Percentiles rank a stretch among this genome's conserved stretches.
Conservation (phyloP, 2,797 vertebrate genomes). For the Choloepus didactylus region DNA sequence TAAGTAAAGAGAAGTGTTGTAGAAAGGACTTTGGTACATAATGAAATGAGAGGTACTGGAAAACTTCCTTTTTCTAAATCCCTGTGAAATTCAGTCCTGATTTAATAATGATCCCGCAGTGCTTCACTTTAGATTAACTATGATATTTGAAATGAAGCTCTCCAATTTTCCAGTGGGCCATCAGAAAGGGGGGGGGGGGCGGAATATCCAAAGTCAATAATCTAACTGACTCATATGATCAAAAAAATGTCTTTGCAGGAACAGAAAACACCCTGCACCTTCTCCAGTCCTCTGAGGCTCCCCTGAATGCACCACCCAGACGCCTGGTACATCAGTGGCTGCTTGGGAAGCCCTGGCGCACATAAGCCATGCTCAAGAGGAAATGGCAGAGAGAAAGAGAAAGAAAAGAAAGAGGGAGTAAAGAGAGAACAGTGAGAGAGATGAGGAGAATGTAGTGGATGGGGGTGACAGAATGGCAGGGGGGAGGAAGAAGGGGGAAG, state of each 20-base stretch:
- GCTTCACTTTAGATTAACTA: neutral
- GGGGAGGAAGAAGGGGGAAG: too few species aligned
- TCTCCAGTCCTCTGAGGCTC: neutral
- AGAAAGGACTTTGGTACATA: too few species aligned
- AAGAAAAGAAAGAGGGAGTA: neutral
- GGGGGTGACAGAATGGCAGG: too few species aligned
- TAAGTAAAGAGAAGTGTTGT: too few species aligned
- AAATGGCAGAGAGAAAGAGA: neutral
- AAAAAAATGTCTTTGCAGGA: neutral
- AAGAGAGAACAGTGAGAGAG: neutral
- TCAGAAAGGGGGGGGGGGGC: neutral
- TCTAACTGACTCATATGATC: neutral
- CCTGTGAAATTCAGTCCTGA: neutral
- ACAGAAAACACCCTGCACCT: neutral
- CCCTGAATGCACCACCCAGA: accelerated
- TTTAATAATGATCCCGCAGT: neutral
- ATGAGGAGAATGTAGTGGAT: accelerated
- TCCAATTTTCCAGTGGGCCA: too few species aligned
- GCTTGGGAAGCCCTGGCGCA: neutral
- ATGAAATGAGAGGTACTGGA: neutral
- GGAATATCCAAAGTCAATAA: neutral
- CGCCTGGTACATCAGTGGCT: neutral
- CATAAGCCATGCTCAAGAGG: neutral
- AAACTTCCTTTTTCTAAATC: neutral
- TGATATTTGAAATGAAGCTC: too few species aligned